Conservation (phyloP, 2,888 invertebrate genomes). For the Tolmerus cingulatus region DNA sequence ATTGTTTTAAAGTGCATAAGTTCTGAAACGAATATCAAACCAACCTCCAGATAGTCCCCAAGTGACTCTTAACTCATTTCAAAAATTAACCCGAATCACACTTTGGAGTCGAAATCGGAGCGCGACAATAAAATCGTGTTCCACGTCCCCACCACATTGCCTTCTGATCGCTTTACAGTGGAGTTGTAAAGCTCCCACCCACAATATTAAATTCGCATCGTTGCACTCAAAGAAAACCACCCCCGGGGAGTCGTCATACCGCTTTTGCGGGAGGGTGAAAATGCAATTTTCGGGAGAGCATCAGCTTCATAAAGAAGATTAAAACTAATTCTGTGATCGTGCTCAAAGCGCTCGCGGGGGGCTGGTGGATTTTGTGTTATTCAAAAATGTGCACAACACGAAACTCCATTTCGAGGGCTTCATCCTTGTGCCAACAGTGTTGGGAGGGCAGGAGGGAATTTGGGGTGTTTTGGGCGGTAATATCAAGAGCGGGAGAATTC, state of each 20-base stretch:
- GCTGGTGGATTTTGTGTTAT: neutral
- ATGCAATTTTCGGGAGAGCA: conserved; percentile 20
- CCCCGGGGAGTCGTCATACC: neutral
- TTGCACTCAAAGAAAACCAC: conserved; percentile 2
- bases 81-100: neutral
- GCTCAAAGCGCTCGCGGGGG: neutral
- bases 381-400: neutral
- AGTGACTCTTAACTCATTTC: neutral
- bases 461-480: neutral
- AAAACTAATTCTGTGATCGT: conserved; percentile 11
- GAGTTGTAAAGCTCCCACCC: neutral
- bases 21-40: no score
- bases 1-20: no score
- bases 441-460: neutral
- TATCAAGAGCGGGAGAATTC: neutral
- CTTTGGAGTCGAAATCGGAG: neutral
- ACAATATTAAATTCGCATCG: neutral
- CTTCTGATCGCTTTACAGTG: neutral
- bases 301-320: conserved; percentile 25
- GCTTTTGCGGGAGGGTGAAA: neutral
- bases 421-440: neutral
- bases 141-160: neutral
- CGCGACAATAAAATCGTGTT: neutral
- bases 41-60: neutral
- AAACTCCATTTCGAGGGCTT: neutral